A percentile compares a stretch with the other conserved stretches of the same genome.
These are phyloP conservation scores for Laupala kohalensis DNA, from an alignment of 1,140 invertebrate species.

Conservation along the genomic window DNA sequence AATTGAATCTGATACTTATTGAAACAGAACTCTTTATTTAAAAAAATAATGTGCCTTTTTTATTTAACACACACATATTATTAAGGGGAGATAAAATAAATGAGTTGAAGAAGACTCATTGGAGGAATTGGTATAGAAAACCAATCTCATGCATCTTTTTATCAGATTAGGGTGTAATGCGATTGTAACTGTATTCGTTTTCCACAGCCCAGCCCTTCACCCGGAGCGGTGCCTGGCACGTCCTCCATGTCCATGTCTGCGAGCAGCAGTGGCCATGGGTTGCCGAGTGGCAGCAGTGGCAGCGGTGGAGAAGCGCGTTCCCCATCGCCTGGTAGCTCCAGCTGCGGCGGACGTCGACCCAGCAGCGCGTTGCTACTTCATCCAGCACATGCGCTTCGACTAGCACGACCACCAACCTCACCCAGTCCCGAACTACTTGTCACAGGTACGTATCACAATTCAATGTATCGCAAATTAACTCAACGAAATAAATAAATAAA, in stretches of 20 bases:
- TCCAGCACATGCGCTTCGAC: conserved; percentile 46
- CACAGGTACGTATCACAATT: too few species aligned
- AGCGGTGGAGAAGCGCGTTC: conserved; percentile 28
- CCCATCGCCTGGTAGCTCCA: conserved; percentile 28
- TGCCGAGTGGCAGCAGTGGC: conserved; percentile 30
- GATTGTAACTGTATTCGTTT: neutral
- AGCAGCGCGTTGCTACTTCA: conserved; percentile 41
- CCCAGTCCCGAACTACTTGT: too few species aligned
- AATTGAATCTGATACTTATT: too few species aligned
- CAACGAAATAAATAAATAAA: too few species aligned
- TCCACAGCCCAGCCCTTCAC: conserved; percentile 44
- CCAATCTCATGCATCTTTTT: neutral
- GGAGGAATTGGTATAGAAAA: neutral
- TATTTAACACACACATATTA: too few species aligned
- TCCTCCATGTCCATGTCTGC: conserved; percentile 17
- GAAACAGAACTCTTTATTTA: too few species aligned
- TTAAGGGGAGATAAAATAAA: too few species aligned
- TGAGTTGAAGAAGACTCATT: too few species aligned
- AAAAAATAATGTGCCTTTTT: too few species aligned
- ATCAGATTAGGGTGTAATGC: conserved; percentile 1
- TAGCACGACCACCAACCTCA: conserved; percentile 34
- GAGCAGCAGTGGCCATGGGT: conserved; percentile 21
- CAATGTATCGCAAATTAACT: too few species aligned
- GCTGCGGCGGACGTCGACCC: conserved; percentile 35
- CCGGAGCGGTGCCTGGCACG: conserved; percentile 32